Conservation (phyloP, 1,140 invertebrate genomes). For the Mizuhopecten yessoensis region DNA sequence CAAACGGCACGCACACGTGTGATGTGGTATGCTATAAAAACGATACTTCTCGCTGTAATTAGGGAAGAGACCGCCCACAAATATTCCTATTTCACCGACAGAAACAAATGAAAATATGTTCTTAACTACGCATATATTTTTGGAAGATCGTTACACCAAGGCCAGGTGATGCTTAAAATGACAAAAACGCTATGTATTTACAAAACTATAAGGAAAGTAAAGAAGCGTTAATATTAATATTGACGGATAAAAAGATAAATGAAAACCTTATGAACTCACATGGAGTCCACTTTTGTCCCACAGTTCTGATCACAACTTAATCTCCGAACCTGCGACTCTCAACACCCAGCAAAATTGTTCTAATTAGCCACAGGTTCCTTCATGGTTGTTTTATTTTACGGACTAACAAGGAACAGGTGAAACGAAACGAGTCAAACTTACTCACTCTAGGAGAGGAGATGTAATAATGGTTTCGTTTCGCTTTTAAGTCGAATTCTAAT, state of each 20-base stretch:
- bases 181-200: slow-evolving; percentile 21
- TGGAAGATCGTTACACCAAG: not conserved
- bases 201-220: not conserved
- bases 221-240: not conserved
- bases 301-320: not conserved
- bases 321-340: not conserved
- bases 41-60: slow-evolving; percentile 17
- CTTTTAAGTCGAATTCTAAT: slow-evolving; percentile 25
- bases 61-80: not conserved
- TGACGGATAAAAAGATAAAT: not conserved
- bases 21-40: slow-evolving; percentile 4
- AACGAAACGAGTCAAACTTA: not conserved
- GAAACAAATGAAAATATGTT: slow-evolving; percentile 6
- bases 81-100: not conserved
- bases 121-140: not conserved
- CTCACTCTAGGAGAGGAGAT: not conserved
- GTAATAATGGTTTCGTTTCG: slow-evolving; percentile 33
- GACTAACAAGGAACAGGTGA: slow-evolving; percentile 37
- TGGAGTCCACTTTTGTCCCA: slow-evolving; percentile 7
- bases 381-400: slow-evolving; percentile 38
- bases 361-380: slow-evolving; percentile 24
- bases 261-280: slow-evolving; percentile 9
- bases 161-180: not conserved
- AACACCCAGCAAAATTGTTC: slow-evolving; percentile 23
- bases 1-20: slow-evolving; percentile 19